Percentiles rank a stretch among this genome's conserved stretches.
Evolutionary conservation across 2,797 vertebrate genomes (phyloP).

Genomic region (Rhabdomys pumilio): DNA sequence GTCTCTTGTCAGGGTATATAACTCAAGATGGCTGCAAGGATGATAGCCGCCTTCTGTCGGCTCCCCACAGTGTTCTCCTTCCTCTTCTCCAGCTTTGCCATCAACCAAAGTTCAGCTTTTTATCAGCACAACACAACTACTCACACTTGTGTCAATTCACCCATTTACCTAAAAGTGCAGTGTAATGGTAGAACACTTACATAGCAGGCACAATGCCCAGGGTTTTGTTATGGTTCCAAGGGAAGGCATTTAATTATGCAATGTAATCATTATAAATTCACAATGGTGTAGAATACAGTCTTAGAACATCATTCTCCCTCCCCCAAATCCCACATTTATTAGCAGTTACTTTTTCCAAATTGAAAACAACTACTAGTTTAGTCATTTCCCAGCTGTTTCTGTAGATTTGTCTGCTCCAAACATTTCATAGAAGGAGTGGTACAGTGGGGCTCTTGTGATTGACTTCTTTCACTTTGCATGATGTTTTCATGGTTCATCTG

Average conservation of each 20-base stretch:
- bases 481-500: background rate
- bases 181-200: background rate
- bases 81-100: background rate
- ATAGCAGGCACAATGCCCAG: background rate
- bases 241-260: background rate
- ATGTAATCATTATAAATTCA: background rate
- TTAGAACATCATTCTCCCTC: conserved; percentile 44
- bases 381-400: background rate
- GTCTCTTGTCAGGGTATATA: too few relatives aligned
- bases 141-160: background rate
- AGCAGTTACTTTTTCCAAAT: background rate
- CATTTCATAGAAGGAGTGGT: conserved; percentile 33
- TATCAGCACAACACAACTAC: background rate
- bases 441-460: background rate
- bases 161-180: background rate
- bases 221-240: background rate
- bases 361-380: background rate
- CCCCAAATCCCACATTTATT: background rate
- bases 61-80: background rate
- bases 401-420: conserved; percentile 5
- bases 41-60: too few relatives aligned
- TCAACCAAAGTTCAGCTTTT: conserved; percentile 3
- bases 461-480: conserved; percentile 42
- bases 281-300: background rate
- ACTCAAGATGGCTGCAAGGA: too few relatives aligned